Evolutionary conservation across 1,140 invertebrate genomes (phyloP), one percentile per base, ranked within the genome.

Genomic region (Drosophila pseudoobscura): DNA sequence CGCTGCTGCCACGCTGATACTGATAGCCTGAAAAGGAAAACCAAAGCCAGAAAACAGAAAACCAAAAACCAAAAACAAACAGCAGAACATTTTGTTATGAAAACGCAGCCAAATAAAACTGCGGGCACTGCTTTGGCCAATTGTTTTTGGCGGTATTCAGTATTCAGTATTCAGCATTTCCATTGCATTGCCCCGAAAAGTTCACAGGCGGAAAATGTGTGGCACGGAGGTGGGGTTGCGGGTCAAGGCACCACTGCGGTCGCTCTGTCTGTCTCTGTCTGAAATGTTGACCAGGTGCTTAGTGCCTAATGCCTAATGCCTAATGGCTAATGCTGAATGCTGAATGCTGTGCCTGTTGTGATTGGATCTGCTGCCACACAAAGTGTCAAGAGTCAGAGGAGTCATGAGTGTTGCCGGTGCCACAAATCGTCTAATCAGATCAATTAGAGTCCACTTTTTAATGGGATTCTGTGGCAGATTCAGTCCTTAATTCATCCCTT

Each of bases 211-310:
- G 35, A 39, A 39, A 39, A 39, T 39, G 26, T 26, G 43, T 51
- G n/a, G 24, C 24, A 24, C 15, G 46, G 57, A 58, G 54, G 53
- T 29, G 54, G 80, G 80, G 82, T 85, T 80, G 80, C 35, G 35
- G 80, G 80, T 87, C 77, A 80, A 71, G 63, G 66, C 51, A 66
- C 22, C 54, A 20, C 20, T 20, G 20, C 20, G 20, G 20, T 20
- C 20, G 20, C 24, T 5, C 24, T 26, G 24, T 39, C 35, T 39
- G 11, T 41, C 20, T 20, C 20, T 20, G 20, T 20, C 20, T 20
- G 44, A 53, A 64, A 69, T 68, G 77, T 79, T 84, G 80, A 84
- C 80, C 80, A 84, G 80, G 82, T 80, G 82, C 80, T 73, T 47
- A 29, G 2, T 24, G 29, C 58, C 3, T 11, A 39, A 39, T 13